phyloP scores from a whole-genome alignment of 2,113 vertebrate species.

The Argyrosomus japonicus region DNA sequence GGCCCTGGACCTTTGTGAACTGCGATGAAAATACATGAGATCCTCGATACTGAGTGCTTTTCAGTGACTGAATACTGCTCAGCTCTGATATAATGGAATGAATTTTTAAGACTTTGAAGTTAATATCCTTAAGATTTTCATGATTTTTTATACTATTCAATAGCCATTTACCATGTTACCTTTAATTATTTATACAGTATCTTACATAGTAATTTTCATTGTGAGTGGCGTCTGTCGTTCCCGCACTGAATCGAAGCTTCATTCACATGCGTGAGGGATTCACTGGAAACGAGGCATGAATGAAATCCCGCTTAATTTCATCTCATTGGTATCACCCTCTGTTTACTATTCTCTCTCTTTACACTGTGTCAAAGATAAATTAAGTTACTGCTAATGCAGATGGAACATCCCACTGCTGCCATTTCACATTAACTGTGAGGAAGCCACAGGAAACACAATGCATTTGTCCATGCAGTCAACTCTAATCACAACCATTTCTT shows the following conservation, averaged over 20 bases:
- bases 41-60: not conserved
- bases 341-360: not conserved
- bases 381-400: not conserved
- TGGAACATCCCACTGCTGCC: not conserved
- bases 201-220: not conserved
- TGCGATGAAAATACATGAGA: constrained; percentile 36
- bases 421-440: not conserved
- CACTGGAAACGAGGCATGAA: not conserved
- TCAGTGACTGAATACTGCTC: constrained; percentile 10
- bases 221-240: not conserved
- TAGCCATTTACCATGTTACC: not conserved
- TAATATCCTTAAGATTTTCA: not conserved
- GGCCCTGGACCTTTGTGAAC: not conserved
- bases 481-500: not conserved
- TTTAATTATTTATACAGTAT: not conserved
- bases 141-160: not conserved
- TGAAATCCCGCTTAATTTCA: not conserved
- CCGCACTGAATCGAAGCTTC: not conserved
- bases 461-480: not conserved
- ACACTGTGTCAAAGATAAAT: not conserved
- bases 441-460: not conserved
- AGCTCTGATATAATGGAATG: not conserved
- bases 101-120: not conserved
- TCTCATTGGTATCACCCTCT: not conserved
- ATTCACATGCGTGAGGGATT: not conserved